Percentiles rank a stretch among this genome's conserved stretches.
These are phyloP conservation scores for Dolichotis patagonum DNA, from an alignment of 2,113 vertebrate species.

Conservation along the genomic window DNA sequence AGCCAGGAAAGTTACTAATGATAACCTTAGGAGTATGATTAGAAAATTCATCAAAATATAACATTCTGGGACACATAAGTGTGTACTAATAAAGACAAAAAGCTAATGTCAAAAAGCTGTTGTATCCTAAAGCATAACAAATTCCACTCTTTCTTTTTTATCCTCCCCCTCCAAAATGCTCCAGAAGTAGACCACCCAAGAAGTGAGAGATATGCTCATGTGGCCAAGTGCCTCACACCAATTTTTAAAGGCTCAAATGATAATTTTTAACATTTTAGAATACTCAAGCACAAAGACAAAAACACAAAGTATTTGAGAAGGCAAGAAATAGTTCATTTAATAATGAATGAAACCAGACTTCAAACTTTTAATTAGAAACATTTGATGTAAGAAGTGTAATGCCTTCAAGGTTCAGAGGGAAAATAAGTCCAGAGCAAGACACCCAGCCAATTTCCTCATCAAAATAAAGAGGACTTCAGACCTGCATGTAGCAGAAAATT, in stretches of 20 bases:
- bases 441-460: background rate
- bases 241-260: background rate
- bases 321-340: background rate
- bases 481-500: background rate
- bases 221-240: background rate
- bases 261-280: background rate
- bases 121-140: background rate
- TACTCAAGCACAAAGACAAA: background rate
- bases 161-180: background rate
- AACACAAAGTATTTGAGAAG: background rate
- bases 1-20: background rate
- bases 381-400: background rate
- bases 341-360: slow-evolving; percentile 29
- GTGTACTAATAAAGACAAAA: background rate
- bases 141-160: background rate
- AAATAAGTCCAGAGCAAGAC: background rate
- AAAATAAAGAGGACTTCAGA: background rate
- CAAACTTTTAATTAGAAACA: background rate
- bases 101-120: background rate
- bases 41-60: slow-evolving; percentile 35
- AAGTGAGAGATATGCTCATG: background rate
- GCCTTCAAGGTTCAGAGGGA: background rate
- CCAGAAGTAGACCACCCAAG: background rate
- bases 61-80: background rate
- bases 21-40: background rate